Conservation (phyloP, 2,797 vertebrate species). For the Stomatorhinus walkeri region DNA sequence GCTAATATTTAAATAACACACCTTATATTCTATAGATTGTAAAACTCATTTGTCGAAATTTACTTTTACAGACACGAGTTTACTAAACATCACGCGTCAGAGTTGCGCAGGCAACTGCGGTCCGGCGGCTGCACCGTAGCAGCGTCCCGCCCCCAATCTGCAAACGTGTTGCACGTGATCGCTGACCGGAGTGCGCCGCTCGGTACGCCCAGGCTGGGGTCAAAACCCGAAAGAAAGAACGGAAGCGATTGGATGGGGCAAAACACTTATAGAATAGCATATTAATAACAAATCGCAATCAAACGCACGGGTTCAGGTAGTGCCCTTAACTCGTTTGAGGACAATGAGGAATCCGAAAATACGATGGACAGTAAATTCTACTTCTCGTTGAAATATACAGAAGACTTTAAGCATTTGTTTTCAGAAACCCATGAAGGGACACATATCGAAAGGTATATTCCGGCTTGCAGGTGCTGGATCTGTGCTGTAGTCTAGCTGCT, state of each 20-base stretch:
- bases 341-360: conserved; percentile 53
- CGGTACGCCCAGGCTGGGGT: not conserved
- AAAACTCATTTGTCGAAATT: not conserved
- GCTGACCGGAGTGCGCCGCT: not conserved
- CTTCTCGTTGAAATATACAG: conserved; percentile 54
- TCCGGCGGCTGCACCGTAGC: not conserved
- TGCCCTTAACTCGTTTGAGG: conserved; percentile 32
- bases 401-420: conserved; percentile 49
- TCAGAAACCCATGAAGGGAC: conserved; percentile 39
- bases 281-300: not conserved
- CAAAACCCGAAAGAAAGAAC: not conserved
- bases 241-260: not conserved
- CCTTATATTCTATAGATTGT: not conserved
- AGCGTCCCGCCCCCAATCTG: not conserved
- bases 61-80: not conserved
- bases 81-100: not conserved
- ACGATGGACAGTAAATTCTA: conserved; percentile 60
- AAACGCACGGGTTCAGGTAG: not conserved
- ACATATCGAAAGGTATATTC: conserved; percentile 52
- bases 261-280: not conserved
- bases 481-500: not conserved
- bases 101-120: not conserved
- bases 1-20: not conserved
- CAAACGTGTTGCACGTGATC: conserved; percentile 19
- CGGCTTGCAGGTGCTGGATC: not conserved